Base-by-base conservation (phyloP, 2,888 invertebrate genomes). In the Nephrotoma appendiculata region DNA sequence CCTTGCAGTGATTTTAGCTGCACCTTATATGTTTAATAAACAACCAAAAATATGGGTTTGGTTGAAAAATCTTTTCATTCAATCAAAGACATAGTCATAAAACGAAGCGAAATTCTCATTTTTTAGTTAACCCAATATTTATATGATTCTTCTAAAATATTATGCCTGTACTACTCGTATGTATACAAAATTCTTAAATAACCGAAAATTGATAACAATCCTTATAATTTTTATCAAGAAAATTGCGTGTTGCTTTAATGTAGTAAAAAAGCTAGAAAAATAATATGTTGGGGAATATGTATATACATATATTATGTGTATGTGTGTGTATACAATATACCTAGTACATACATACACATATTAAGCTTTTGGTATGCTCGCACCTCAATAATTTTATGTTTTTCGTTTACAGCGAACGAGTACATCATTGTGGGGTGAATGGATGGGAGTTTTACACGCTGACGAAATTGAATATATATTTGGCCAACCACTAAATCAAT, bases 391-490 rank as follows among this genome's bases (percentile, higher is more conserved):
- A 52, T 15, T 52, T 9, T 71, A 71, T 71, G 19, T 31, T 11
- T 87, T 83, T 19, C 19, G 87, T 88, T 86, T 88, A 43, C 94
- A 97, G 97, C 95, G 97, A 89, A 96, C 97, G 86, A 97, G 96
- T 91, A 96, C 96, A 86, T 98, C 98, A 89, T 94, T 97, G 71
- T 99, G 99, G 99, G 99, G 98, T 42, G 95, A 97, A 90, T 99
- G 99, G 99, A 99, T 99, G 98, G 99, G 99, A 0, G 98, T 98
- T 88, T 95, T 99, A 94, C 99, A 99, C 88, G 99, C 98, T 0
- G 99, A 99, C 90, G 99, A 99, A 92, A 98, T 99, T 90, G 98
- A 98, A 91, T 99, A 98, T 92, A 97, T 98, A 89, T 99, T 99
- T 90, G 99, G 99, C 3, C 97, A 98, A 91, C 99, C 99, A 0